Conservation (phyloP, 1,140 invertebrate species). For the Scaptomyza montana region DNA sequence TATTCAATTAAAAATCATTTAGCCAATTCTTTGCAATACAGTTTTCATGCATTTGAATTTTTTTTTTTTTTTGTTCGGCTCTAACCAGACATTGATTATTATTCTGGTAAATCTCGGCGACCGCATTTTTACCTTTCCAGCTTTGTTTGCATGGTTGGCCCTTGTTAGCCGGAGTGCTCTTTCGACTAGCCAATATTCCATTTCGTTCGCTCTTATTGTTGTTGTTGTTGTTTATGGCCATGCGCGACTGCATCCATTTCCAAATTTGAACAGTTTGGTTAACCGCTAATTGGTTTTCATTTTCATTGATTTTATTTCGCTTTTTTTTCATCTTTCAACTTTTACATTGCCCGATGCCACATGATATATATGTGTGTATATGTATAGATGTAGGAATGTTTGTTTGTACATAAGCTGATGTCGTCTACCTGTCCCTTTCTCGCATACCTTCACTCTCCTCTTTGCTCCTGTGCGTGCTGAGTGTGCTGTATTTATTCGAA, state of each 20-base stretch:
- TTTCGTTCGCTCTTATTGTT: conserved; percentile 7
- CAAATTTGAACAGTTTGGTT: conserved; percentile 82
- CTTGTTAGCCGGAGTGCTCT: conserved; percentile 36
- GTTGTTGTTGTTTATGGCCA: conserved; percentile 71
- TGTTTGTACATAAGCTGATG: conserved; percentile 1
- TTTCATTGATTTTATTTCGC: conserved; percentile 75
- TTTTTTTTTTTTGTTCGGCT: conserved; percentile 2
- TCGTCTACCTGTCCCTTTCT: neutral
- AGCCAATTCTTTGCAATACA: conserved; percentile 1
- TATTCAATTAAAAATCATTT: conserved; percentile 34
- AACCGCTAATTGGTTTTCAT: conserved; percentile 81
- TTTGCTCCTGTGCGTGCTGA: conserved; percentile 1
- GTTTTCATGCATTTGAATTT: conserved; percentile 4
- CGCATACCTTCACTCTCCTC: neutral
- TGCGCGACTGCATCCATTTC: conserved; percentile 77
- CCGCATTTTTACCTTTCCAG: conserved; percentile 35
- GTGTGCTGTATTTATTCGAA: conserved; percentile 61
- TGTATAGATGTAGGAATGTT: conserved; percentile 1
- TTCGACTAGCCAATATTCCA: conserved; percentile 24
- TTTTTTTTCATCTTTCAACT: conserved; percentile 17
- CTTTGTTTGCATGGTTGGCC: conserved; percentile 36
- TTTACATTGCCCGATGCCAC: conserved; percentile 10
- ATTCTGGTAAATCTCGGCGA: conserved; percentile 51
- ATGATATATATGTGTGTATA: conserved; percentile 16
- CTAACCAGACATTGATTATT: conserved; percentile 50